Percentiles rank a stretch among this genome's conserved stretches.
phyloP scores from a whole-genome alignment of 2,113 vertebrate species.

The Barnardius zonarius region DNA sequence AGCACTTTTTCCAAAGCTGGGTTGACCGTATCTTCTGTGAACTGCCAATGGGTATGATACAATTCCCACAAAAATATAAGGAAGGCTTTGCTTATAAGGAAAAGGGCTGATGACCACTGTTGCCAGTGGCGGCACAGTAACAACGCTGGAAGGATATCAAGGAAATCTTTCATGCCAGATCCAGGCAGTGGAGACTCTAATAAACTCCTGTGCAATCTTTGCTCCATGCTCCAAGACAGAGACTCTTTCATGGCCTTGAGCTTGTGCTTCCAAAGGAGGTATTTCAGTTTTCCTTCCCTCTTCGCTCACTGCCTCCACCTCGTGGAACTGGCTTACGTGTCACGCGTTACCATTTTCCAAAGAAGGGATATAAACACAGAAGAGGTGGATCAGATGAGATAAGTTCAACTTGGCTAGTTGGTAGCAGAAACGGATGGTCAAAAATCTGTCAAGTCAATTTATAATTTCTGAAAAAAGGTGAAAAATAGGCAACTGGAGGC shows the following conservation, averaged over 20 bases:
- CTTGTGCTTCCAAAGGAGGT: neutral
- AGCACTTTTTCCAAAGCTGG: neutral
- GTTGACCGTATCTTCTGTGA: neutral
- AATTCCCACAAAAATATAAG: neutral
- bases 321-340: neutral
- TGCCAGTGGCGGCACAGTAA: neutral
- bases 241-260: neutral
- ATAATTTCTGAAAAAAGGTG: neutral
- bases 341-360: fast-evolving
- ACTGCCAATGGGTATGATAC: neutral
- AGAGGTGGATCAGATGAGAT: neutral
- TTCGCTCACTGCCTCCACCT: conserved; percentile 25
- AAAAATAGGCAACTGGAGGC: neutral
- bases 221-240: fast-evolving
- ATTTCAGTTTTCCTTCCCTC: neutral
- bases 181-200: neutral
- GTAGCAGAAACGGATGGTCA: neutral
- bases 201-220: neutral
- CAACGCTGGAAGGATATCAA: neutral
- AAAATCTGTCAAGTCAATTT: neutral
- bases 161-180: neutral
- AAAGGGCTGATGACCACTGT: neutral
- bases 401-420: neutral
- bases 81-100: neutral
- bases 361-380: neutral